These are phyloP conservation scores for Podocnemis expansa DNA, from an alignment of 2,113 vertebrate species.

Conservation along the genomic window DNA sequence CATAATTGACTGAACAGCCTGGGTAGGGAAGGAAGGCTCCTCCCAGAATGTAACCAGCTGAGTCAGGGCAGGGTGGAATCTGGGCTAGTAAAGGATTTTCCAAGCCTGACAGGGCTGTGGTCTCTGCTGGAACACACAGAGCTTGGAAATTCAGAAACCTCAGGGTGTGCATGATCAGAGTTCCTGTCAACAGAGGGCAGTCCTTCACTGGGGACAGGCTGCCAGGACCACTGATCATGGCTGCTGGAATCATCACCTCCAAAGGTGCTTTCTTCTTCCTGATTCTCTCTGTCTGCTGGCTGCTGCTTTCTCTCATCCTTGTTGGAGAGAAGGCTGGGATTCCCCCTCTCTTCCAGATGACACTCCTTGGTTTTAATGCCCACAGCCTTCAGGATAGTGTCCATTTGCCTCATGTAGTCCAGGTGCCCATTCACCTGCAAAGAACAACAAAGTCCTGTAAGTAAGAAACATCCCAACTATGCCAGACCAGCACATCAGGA, in stretches of 20 bases:
- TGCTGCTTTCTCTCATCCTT: background rate
- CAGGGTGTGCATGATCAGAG: background rate
- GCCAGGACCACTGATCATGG: background rate
- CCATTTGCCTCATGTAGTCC: constrained; percentile 98
- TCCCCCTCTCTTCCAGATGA: constrained; percentile 68
- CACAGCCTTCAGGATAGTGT: constrained; percentile 89
- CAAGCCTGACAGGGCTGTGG: background rate
- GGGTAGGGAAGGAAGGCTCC: background rate
- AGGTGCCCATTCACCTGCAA: constrained; percentile 92
- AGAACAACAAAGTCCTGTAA: background rate
- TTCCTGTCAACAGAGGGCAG: background rate
- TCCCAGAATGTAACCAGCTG: background rate
- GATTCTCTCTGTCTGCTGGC: background rate
- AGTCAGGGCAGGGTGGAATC: rapidly evolving
- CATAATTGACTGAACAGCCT: background rate
- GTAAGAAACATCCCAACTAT: background rate
- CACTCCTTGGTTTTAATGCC: constrained; percentile 87
- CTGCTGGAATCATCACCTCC: background rate
- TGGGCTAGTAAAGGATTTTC: background rate
- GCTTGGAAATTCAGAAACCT: background rate
- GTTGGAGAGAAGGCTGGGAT: constrained; percentile 30
- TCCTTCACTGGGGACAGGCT: background rate
- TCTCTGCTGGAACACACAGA: background rate
- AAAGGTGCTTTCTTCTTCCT: rapidly evolving
- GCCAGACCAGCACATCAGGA: background rate